These are phyloP conservation scores for Hipposideros larvatus DNA, from an alignment of 2,797 vertebrate species.

Conservation along the genomic window DNA sequence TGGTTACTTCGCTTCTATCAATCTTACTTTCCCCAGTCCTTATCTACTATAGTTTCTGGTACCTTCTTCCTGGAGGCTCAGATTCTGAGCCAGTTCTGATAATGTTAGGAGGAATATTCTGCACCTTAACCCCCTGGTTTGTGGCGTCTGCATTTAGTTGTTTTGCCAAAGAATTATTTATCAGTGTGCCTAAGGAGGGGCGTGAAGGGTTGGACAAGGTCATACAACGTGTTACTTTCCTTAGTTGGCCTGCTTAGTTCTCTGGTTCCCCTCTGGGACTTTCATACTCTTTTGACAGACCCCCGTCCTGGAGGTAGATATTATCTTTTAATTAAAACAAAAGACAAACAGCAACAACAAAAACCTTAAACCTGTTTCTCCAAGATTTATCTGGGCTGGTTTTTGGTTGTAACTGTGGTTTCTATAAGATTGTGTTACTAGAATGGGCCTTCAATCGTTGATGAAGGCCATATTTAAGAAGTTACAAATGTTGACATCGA, in stretches of 20 bases:
- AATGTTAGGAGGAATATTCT: not conserved
- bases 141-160: not conserved
- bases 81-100: not conserved
- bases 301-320: not conserved
- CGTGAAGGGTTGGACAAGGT: not conserved
- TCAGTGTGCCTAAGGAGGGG: not conserved
- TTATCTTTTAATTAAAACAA: slow-evolving; percentile 25
- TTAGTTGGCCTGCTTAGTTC: not conserved
- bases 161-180: not conserved
- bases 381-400: no score
- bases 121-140: not conserved
- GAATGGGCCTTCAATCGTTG: not conserved
- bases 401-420: not conserved
- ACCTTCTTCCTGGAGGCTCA: not conserved
- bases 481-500: slow-evolving; percentile 24
- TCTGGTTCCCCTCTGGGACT: not conserved
- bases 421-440: slow-evolving; percentile 1
- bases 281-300: not conserved
- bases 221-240: not conserved
- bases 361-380: no score
- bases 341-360: not conserved
- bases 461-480: not conserved
- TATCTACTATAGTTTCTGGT: not conserved
- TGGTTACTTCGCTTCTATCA: not conserved
- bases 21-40: not conserved